Base-by-base conservation (phyloP, 1,140 invertebrate genomes). In the Cotesia vestalis region DNA sequence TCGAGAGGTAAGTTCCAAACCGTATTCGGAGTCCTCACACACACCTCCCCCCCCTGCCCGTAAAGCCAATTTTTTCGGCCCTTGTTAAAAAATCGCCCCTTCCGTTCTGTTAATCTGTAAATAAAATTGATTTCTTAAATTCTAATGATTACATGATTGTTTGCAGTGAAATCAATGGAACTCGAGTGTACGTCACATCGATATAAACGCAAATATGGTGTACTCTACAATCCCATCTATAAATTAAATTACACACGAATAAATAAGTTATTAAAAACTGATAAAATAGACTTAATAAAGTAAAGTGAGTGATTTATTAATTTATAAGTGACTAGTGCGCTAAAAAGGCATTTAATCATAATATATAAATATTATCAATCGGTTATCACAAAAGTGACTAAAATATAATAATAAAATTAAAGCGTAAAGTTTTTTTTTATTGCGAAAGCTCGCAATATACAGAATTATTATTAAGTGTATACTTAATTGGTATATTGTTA, bases 161-260 rank as follows among this genome's bases (percentile, higher is more conserved):
- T 86, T 86, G 4, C 82, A 86, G 85, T 86, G 83, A 86, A 83
- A 83, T 67, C 76, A 69, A 77, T 74, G 64, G 74, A 74, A 75
- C 69, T 69, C 73, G 59, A 77, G 69, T 73, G 68, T 71, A 70
- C 72, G 36, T 72, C 61, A 76, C 64, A 71, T 78, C 74, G 71
- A 78, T 73, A 73, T 72, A 72, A 77, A 84, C 76, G 77, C 78
- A 79, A 81, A 83, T 75, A 79, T 80, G 77, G 71, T 80, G 79
- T 81, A 79, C 66, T 46, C 11, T 64, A 74, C 55, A 55, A 38
- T 40, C 40, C 64, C 36, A 57, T 40, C 35, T n/a, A 52, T n/a
- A 36, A 57, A 69, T 9, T 46, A 46, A 46, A 46, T 27, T 27
- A 27, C 27, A 27, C 27, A 27, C 2, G 40, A 46, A 46, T 46